Evolutionary conservation across 2,113 vertebrate genomes (phyloP).

Genomic region (Lampris megalopsis): DNA sequence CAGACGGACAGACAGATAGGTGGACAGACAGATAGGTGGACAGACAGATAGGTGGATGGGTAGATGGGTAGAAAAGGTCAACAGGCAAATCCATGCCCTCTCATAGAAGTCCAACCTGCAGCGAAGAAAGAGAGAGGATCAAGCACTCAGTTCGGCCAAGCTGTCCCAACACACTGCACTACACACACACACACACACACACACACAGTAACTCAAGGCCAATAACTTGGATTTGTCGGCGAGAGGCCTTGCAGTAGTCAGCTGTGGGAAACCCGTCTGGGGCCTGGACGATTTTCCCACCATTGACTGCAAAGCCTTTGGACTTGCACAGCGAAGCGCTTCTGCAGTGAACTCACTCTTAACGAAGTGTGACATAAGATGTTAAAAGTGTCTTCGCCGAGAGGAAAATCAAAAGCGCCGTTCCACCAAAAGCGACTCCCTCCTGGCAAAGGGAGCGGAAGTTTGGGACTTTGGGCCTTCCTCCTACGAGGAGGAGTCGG

Average conservation of each 20-base stretch:
- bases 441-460: too few species aligned
- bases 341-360: background rate
- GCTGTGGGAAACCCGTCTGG: constrained; percentile 75
- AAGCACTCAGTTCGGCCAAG: constrained; percentile 63
- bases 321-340: constrained; percentile 1
- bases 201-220: constrained; percentile 16
- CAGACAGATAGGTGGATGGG: too few species aligned
- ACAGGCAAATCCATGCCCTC: too few species aligned
- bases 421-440: background rate
- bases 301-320: constrained; percentile 50
- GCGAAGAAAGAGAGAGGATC: constrained; percentile 33
- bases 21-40: too few species aligned
- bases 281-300: constrained; percentile 70
- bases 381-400: too few species aligned
- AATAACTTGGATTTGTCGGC: constrained; percentile 50
- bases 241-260: constrained; percentile 69
- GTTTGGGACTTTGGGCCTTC: too few species aligned
- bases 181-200: constrained; percentile 31
- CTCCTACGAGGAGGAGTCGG: too few species aligned
- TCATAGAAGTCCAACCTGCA: too few species aligned
- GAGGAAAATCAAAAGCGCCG: background rate
- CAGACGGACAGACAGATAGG: too few species aligned
- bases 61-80: too few species aligned
- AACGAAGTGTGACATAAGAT: too few species aligned
- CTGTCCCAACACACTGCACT: constrained; percentile 28